Conservation (phyloP, 2,797 vertebrate species). For the Peromyscus aztecus region DNA sequence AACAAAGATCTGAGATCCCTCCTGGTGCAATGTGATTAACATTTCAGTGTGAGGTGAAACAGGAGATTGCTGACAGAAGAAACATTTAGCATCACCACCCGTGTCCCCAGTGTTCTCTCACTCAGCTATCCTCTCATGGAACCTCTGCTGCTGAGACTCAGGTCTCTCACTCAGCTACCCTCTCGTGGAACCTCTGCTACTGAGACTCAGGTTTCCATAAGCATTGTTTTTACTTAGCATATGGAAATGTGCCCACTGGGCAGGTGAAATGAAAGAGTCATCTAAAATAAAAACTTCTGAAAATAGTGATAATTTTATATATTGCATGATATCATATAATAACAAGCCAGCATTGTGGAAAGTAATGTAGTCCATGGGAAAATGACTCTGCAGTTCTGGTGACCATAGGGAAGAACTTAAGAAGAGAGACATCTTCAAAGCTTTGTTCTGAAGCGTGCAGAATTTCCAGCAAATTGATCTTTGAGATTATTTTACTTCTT, state of each 20-base stretch:
- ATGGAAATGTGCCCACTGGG: background rate
- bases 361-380: background rate
- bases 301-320: background rate
- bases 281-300: background rate
- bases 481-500: conserved; percentile 34
- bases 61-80: background rate
- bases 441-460: background rate
- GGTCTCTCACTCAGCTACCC: background rate
- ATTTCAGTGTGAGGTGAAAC: background rate
- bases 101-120: background rate
- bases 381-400: background rate
- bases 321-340: background rate
- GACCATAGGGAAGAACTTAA: background rate
- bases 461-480: conserved; percentile 30
- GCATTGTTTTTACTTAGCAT: background rate
- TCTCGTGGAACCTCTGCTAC: background rate
- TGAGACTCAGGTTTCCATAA: background rate
- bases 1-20: background rate
- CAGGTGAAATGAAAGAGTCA: background rate
- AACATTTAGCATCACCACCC: background rate
- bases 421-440: background rate
- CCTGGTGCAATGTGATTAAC: background rate
- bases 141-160: background rate
- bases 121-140: background rate
- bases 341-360: background rate